Percentiles rank a stretch among this genome's conserved stretches.
phyloP scores from a whole-genome alignment of 2,888 invertebrate genomes.

The Hydrotaea cyrtoneurina region DNA sequence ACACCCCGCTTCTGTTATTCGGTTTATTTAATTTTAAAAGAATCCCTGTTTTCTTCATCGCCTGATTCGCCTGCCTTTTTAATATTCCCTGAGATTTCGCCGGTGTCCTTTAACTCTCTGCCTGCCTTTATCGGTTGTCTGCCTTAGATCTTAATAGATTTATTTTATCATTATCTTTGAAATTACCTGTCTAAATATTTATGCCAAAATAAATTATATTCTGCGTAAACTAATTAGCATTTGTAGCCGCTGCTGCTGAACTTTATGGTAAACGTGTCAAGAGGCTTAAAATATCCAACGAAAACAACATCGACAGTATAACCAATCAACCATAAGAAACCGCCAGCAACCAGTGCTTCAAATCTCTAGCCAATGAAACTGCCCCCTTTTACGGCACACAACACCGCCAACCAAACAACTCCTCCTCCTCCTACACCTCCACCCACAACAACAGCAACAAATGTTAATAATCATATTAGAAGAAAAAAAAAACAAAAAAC shows the following conservation, averaged over 20 bases:
- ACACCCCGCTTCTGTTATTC: too few species aligned
- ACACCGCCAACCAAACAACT: not conserved
- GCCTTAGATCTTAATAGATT: slow-evolving; percentile 21
- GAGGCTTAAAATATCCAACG: slow-evolving; percentile 5
- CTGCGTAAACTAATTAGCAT: slow-evolving; percentile 37
- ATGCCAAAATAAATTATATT: slow-evolving; percentile 38
- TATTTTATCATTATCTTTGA: slow-evolving; percentile 21
- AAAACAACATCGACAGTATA: not conserved
- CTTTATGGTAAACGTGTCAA: slow-evolving; percentile 6
- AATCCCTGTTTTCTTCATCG: too few species aligned
- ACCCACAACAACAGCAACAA: slow-evolving; percentile 1
- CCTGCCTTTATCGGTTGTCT: not conserved
- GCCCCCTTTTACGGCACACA: not conserved
- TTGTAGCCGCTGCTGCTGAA: not conserved
- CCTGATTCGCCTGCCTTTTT: too few species aligned
- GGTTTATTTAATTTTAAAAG: too few species aligned
- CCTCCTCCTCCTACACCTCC: not conserved
- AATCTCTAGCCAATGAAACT: slow-evolving; percentile 14
- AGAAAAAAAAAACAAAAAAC: too few species aligned
- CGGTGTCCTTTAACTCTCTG: not conserved
- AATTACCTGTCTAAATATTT: slow-evolving; percentile 41
- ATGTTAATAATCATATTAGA: slow-evolving; percentile 34
- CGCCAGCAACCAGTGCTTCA: not conserved
- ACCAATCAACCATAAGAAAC: slow-evolving; percentile 13
- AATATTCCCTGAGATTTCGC: not conserved